A percentile compares a stretch with the other conserved stretches of the same genome.
These are phyloP conservation scores for Cebidichthys violaceus DNA, from an alignment of 2,113 vertebrate genomes.

Conservation along the genomic window DNA sequence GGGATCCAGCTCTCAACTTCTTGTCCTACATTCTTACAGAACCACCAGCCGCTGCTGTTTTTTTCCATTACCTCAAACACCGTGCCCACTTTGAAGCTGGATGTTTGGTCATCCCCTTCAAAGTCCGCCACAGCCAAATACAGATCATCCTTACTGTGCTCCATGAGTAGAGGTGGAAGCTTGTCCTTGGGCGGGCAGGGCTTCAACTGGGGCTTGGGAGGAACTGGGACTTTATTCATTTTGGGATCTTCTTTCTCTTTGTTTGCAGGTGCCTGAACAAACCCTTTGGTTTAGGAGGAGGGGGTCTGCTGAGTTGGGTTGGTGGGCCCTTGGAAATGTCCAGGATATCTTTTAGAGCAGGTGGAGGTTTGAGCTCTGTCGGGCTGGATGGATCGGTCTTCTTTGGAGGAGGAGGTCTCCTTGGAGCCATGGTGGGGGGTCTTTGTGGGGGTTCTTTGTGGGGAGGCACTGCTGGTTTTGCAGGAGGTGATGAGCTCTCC, in stretches of 20 bases:
- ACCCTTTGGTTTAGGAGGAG: constrained; percentile 93
- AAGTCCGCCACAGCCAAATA: constrained; percentile 96
- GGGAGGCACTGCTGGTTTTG: constrained; percentile 72
- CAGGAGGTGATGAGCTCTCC: constrained; percentile 60
- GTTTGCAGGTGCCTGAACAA: constrained; percentile 55
- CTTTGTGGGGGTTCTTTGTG: constrained; percentile 85
- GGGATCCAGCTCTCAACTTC: constrained; percentile 96
- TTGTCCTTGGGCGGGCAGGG: constrained; percentile 84
- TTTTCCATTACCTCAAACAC: constrained; percentile 95
- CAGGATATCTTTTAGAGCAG: constrained; percentile 73
- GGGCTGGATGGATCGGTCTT: constrained; percentile 82
- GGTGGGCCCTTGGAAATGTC: constrained; percentile 75
- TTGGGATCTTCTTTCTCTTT: constrained; percentile 87
- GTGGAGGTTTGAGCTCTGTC: constrained; percentile 77
- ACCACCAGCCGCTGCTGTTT: constrained; percentile 97
- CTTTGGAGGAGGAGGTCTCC: constrained; percentile 95
- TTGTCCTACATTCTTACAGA: constrained; percentile 92
- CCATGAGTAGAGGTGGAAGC: constrained; percentile 77
- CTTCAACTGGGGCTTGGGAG: constrained; percentile 85
- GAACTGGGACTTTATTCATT: constrained; percentile 82
- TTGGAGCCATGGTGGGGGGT: constrained; percentile 87
- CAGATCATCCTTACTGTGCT: constrained; percentile 87
- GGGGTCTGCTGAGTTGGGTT: constrained; percentile 83
- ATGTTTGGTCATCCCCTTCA: constrained; percentile 93
- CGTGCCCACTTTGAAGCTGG: constrained; percentile 94